Percentiles rank a stretch among this genome's conserved stretches.
phyloP scores from a whole-genome alignment of 2,888 invertebrate genomes.

The Petrolisthes manimaculis region DNA sequence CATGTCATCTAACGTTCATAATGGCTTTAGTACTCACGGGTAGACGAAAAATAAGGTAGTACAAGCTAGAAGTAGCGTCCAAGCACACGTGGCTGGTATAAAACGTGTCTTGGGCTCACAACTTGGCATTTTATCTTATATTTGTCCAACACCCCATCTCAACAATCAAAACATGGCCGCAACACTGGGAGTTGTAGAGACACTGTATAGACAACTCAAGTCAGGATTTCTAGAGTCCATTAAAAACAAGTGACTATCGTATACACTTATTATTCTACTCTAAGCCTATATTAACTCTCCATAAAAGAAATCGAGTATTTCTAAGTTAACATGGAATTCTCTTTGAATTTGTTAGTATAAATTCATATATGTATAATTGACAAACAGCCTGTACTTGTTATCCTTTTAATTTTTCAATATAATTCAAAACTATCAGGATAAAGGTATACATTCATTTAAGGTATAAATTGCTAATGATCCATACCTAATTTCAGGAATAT shows the following conservation, averaged over 20 bases:
- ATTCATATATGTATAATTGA: constrained; percentile 41
- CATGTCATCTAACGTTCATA: not conserved
- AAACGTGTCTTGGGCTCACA: constrained; percentile 96
- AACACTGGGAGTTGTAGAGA: constrained; percentile 31
- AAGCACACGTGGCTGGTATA: constrained; percentile 98
- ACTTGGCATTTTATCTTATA: constrained; percentile 81
- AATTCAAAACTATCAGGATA: not conserved
- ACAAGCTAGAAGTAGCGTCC: constrained; percentile 93
- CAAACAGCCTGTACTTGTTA: constrained; percentile 51
- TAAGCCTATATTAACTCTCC: not conserved
- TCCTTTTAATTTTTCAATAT: not conserved
- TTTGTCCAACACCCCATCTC: constrained; percentile 60
- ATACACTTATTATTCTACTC: no score
- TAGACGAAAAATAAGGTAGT: constrained; percentile 96
- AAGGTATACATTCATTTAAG: not conserved
- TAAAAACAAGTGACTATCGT: constrained; percentile 13
- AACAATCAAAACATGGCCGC: constrained; percentile 65
- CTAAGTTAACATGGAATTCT: not conserved
- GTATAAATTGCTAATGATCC: not conserved
- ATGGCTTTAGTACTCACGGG: constrained; percentile 82
- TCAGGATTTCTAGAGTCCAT: not conserved
- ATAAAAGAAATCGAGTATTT: not conserved
- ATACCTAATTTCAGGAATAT: not conserved
- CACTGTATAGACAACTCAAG: constrained; percentile 30
- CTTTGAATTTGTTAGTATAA: constrained; percentile 17